Evolutionary conservation across 1,140 invertebrate genomes (phyloP).

Genomic region (Antheraea mylitta): DNA sequence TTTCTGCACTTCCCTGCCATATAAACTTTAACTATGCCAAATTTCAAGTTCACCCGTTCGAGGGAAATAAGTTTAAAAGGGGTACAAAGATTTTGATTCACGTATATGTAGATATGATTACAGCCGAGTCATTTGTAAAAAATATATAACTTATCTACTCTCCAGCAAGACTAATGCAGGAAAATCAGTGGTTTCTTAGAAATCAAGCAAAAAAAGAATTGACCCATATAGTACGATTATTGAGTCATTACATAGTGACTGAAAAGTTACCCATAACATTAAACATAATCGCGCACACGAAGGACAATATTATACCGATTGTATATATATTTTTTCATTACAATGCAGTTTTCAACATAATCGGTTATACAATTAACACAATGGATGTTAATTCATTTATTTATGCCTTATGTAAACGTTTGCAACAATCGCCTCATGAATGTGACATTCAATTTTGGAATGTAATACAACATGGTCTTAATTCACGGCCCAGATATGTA

Average conservation of each 20-base stretch:
- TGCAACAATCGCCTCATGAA: neutral
- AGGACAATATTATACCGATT: slow-evolving; percentile 4
- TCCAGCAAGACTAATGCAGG: too few species aligned
- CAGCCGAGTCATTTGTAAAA: too few species aligned
- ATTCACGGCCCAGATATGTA: neutral
- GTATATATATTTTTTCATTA: slow-evolving; percentile 5
- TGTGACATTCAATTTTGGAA: neutral
- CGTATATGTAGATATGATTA: too few species aligned
- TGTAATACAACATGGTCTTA: neutral
- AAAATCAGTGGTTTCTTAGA: too few species aligned
- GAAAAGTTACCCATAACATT: neutral
- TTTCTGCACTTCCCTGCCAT: too few species aligned
- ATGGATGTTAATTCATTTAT: slow-evolving; percentile 8
- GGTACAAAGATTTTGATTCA: too few species aligned
- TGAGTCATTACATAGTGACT: neutral
- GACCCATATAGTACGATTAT: too few species aligned
- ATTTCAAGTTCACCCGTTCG: too few species aligned
- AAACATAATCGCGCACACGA: neutral
- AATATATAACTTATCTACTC: too few species aligned
- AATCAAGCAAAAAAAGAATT: too few species aligned
- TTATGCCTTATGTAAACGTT: slow-evolving; percentile 8
- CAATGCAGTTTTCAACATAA: slow-evolving; percentile 10
- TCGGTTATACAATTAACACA: slow-evolving; percentile 10
- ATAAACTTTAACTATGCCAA: too few species aligned
- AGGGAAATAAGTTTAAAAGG: too few species aligned